Base-by-base conservation (phyloP, 2,888 invertebrate genomes). In the Clanis bilineata region DNA sequence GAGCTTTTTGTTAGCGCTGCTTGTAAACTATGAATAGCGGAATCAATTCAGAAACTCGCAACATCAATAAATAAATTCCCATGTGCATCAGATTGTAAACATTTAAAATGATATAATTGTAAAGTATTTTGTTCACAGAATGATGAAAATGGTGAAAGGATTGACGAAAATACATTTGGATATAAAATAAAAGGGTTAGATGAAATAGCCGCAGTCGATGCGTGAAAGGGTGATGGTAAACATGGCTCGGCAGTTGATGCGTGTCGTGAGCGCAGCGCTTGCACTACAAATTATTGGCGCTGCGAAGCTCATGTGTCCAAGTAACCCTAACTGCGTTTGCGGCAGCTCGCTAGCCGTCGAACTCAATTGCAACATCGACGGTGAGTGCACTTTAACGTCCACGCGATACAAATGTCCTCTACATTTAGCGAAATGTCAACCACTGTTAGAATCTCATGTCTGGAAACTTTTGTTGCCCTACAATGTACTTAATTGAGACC, bases 311-410 rank as follows among this genome's bases (percentile, higher is more conserved):
- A 78, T 80, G 79, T 92, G 91, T 73, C 92, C 90, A 66, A 84
- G 77, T 80, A 85, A 89, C 80, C 86, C 89, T 82, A 89, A 91
- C 88, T 92, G 91, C 82, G 81, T 87, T 86, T 91, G 92, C 70
- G 86, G 87, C 68, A 89, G 89, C 76, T 85, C 88, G 74, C 77
- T 90, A 72, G 83, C 88, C 58, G 74, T 90, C 64, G 91, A 91
- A 85, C 84, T 91, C 77, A 83, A 89, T 85, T 92, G 91, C 79
- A 86, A 88, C 79, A 86, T 91, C 76, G 88, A 89, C 73, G 91
- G 91, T 90, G 77, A 90, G 90, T 86, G 78, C 82, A 78, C 79
- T 85, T 74, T 70, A 74, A 74, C 67, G 61, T 69, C 70, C 62
- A 70, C 66, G 59, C 58, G 58, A 55, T 62, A 58, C 69, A 63